Evolutionary conservation across 2,113 vertebrate genomes (phyloP), one percentile per base, ranked within the genome.

Genomic region (Clupea harengus): DNA sequence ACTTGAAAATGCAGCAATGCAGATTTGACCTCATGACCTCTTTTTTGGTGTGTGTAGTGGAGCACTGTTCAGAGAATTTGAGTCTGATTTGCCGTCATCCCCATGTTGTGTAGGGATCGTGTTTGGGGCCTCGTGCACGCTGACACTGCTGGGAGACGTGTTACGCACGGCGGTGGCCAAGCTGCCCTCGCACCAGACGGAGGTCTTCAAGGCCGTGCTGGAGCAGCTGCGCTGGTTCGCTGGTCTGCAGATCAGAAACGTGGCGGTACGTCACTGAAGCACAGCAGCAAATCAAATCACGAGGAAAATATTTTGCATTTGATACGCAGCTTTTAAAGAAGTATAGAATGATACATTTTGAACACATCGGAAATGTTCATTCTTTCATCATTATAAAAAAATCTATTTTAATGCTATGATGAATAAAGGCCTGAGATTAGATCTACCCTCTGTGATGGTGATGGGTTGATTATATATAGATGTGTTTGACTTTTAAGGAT

Each of bases 201-300:
- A 97, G 81, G 91, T 98, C 87, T 97, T 99, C 91, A 89, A 89
- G 67, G 97, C 96, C 0, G 88, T 98, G 0, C 91, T 98, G 88
- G 97, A 99, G 81, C 98, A 99, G 91, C 92, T 99, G 86, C 95
- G 95, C 0, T 99, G 97, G 97, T 99, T 99, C 72, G 97, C 96
- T 0, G 98, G 98, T 49, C 95, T 93, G 57, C 98, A 99, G 90
- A 97, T 99, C 85, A 96, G 97, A 84, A 99, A 98, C 1, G 97
- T 99, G 20, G 98, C 98, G 0, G 98, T 99, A 94, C 95, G 98
- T 93, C 25, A 83, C 4, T 3, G 3, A 78, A n/a, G 52, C 50
- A 52, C 50, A 15, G 13, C 13, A 4, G 13, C 52, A 54, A 18
- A 18, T 4, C 2, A 52, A 52, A 13, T 52, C 15, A 13, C 13